Evolutionary conservation across 2,113 vertebrate genomes (phyloP).

Genomic region (Neogobius melanostomus): DNA sequence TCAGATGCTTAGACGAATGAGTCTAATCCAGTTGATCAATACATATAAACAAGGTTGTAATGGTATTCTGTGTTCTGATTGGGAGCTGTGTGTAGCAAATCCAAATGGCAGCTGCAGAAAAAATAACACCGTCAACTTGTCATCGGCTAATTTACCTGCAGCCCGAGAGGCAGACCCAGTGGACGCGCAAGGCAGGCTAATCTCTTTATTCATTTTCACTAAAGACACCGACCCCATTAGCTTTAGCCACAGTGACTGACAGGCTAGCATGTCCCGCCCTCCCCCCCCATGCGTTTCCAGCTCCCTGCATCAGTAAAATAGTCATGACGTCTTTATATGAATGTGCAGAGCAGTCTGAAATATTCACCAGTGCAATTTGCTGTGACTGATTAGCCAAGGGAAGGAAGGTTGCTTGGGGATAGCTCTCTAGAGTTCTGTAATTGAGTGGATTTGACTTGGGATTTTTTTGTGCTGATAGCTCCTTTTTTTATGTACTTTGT

Average conservation of each 20-base stretch:
- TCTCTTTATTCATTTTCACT: slow-evolving; percentile 72
- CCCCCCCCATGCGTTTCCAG: slow-evolving; percentile 28
- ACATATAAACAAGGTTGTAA: slow-evolving; percentile 16
- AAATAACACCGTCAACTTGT: slow-evolving; percentile 59
- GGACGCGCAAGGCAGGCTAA: slow-evolving; percentile 65
- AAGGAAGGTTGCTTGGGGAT: slow-evolving; percentile 54
- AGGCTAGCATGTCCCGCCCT: slow-evolving; percentile 45
- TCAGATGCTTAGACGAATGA: slow-evolving; percentile 11
- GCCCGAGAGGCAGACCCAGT: slow-evolving; percentile 62
- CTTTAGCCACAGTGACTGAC: slow-evolving; percentile 59
- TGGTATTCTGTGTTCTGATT: slow-evolving; percentile 21
- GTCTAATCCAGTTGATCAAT: slow-evolving; percentile 38
- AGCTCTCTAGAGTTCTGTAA: slow-evolving; percentile 62
- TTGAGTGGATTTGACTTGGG: slow-evolving; percentile 64
- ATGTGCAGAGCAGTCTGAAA: slow-evolving; percentile 58
- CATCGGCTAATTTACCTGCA: slow-evolving; percentile 70
- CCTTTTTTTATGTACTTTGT: slow-evolving; percentile 49
- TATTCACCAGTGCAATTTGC: slow-evolving; percentile 61
- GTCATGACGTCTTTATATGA: slow-evolving; percentile 67
- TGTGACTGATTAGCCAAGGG: slow-evolving; percentile 66
- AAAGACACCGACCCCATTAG: slow-evolving; percentile 74
- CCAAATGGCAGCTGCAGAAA: slow-evolving; percentile 18
- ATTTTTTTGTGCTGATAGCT: slow-evolving; percentile 53
- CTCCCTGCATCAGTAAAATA: slow-evolving; percentile 49
- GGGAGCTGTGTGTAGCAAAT: slow-evolving; percentile 17